Base-by-base conservation (phyloP, 2,797 vertebrate genomes). In the Muscicapa comitata region DNA sequence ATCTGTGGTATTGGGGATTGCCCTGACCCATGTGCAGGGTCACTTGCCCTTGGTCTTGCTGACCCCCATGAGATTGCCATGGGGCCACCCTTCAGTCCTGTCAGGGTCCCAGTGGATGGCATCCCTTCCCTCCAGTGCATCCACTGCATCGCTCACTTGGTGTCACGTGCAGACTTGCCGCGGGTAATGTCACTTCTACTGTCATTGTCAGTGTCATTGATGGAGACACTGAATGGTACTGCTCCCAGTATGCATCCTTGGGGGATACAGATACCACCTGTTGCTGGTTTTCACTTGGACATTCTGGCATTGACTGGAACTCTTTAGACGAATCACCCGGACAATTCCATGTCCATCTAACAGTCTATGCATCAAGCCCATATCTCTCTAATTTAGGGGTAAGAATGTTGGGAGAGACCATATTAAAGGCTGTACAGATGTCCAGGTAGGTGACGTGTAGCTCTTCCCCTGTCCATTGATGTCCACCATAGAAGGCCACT, bases 71-170 rank as follows among this genome's bases (percentile, higher is more conserved):
- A 42, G 4, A 11, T 50, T 77, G 0, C 0, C 61, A 2, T 13
- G 24, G 3, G 25, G 3, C 14, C 20, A 31, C 16, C 13, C 7
- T 37, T 80, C 21, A 0, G 50, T 42, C 16, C 29, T 58, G 28
- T 5, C 43, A 11, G 24, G 57, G 57, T 77, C 11, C n/a, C 20
- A 50, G 43, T 47, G 10, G 19, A 25, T 74, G 24, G 5, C 47
- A 15, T 33, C 28, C 19, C 7, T 31, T 48, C 38, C 29, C 23
- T 53, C 8, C 10, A 17, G 42, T 0, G 0, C 6, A n/a, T 23
- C 7, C 20, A 3, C 13, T 5, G 8, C 40, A 25, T 2, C 0
- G 0, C 18, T 35, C 51, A 4, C 21, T 80, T 24, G 54, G 48
- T 51, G 66, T 40, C 45, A 47, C 12, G 2, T 23, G 21, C 45